Conservation (phyloP, 1,140 invertebrate genomes). For the Sweltsa coloradensis region DNA sequence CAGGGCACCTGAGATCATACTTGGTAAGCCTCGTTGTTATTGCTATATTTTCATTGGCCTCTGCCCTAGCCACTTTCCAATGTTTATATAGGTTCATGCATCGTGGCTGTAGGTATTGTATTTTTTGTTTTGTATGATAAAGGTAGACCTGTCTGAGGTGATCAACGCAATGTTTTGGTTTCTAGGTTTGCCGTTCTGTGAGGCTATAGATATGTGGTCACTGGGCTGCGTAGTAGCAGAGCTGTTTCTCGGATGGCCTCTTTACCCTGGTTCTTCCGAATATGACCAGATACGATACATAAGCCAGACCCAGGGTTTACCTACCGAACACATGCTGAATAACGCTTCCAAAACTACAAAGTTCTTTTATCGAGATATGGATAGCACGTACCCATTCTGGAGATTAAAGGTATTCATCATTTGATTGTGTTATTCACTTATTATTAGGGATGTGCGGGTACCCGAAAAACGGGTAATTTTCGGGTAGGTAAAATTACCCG, state of each 20-base stretch:
- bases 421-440: too few relatives aligned
- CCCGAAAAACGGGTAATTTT: too few relatives aligned
- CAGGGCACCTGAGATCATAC: conserved; percentile 96
- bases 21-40: conserved; percentile 59
- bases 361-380: conserved; percentile 96
- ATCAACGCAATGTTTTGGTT: too few relatives aligned
- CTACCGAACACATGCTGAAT: conserved; percentile 98
- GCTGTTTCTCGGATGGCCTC: conserved; percentile 97
- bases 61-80: too few relatives aligned
- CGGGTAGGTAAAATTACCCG: too few relatives aligned
- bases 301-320: conserved; percentile 83
- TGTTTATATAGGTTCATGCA: too few relatives aligned
- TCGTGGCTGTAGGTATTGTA: too few relatives aligned
- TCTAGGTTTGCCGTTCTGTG: conserved; percentile 84
- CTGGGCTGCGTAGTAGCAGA: conserved; percentile 99
- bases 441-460: too few relatives aligned
- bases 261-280: conserved; percentile 98
- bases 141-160: neutral
- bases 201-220: conserved; percentile 99
- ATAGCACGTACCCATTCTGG: conserved; percentile 96
- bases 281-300: conserved; percentile 98
- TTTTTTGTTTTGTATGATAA: too few relatives aligned
- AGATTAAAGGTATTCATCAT: conserved; percentile 79
- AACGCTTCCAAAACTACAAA: conserved; percentile 96
- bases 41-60: too few relatives aligned